A percentile compares a stretch with the other conserved stretches of the same genome.
These are phyloP conservation scores for Heterotilapia buettikoferi DNA, from an alignment of 2,113 vertebrate genomes.

Conservation along the genomic window DNA sequence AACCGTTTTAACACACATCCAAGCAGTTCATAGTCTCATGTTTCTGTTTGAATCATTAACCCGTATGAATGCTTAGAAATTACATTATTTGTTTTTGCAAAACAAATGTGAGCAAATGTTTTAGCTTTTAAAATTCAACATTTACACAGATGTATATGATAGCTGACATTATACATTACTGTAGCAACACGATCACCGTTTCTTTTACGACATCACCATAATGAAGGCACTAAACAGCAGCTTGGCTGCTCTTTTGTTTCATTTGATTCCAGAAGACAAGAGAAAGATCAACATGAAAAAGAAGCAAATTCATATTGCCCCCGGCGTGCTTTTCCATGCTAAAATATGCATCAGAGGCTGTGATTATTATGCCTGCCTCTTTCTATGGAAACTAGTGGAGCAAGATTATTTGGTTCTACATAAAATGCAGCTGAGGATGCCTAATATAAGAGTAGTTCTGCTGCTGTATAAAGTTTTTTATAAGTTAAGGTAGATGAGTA, in stretches of 20 bases:
- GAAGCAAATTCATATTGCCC: constrained; percentile 12
- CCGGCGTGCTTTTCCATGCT: constrained; percentile 19
- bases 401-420: constrained; percentile 14
- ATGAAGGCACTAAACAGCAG: not conserved
- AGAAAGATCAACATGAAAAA: constrained; percentile 40
- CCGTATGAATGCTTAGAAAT: not conserved
- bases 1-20: not conserved
- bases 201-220: not conserved
- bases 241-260: not conserved
- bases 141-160: not conserved
- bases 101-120: constrained; percentile 7
- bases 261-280: constrained; percentile 7
- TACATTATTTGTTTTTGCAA: not conserved
- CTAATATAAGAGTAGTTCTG: not conserved
- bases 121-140: not conserved
- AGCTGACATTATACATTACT: not conserved
- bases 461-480: not conserved
- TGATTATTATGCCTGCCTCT: constrained; percentile 34
- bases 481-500: not conserved
- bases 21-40: not conserved
- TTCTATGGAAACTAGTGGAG: constrained; percentile 23
- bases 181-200: not conserved
- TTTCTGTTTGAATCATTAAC: not conserved
- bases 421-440: not conserved
- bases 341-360: constrained; percentile 41